Evolutionary conservation across 2,797 vertebrate species (phyloP), one percentile per base, ranked within the genome.

Genomic region (Danio tinwini): DNA sequence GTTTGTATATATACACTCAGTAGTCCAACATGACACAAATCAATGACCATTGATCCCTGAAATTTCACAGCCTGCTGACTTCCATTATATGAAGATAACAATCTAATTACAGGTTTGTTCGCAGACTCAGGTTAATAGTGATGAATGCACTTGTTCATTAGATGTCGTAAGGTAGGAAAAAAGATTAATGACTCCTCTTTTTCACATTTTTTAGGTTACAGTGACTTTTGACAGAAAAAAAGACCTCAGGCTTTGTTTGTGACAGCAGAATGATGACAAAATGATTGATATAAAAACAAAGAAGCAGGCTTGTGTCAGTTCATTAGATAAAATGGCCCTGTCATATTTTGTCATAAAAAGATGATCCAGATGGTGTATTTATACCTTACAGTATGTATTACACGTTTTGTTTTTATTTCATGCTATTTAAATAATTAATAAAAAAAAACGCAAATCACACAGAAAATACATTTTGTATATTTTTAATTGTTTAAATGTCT

Each of bases 101-200:
- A 45, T 68, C 47, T 74, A 59, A 77, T 77, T 67, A 71, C 39
- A 44, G n/a, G 71, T 42, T 82, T 74, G 70, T 59, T 65, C 17
- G 0, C 42, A 45, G 63, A 44, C 19, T 52, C 74, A 11, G 42
- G 40, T 64, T 74, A 59, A 69, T 37, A 40, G 45, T 53, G 70
- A 74, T 78, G 11, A 69, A 74, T 47, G 16, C 70, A 53, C 64
- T 61, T 42, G 17, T 58, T 68, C 21, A 55, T 39, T 70, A 79
- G 53, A 37, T 61, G 9, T 45, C 44, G 40, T 4, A 9, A 9
- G 29, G 39, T 11, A 42, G 6, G 3, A 40, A n/a, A 56, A 19
- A 59, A 40, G 14, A 65, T 44, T 52, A 12, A 0, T 2, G 5
- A 42, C n/a, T 69, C 21, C 45, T 29, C 50, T 45, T 65, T 80